Conservation (phyloP, 2,888 invertebrate genomes). For the Amblyjoppa proteus region DNA sequence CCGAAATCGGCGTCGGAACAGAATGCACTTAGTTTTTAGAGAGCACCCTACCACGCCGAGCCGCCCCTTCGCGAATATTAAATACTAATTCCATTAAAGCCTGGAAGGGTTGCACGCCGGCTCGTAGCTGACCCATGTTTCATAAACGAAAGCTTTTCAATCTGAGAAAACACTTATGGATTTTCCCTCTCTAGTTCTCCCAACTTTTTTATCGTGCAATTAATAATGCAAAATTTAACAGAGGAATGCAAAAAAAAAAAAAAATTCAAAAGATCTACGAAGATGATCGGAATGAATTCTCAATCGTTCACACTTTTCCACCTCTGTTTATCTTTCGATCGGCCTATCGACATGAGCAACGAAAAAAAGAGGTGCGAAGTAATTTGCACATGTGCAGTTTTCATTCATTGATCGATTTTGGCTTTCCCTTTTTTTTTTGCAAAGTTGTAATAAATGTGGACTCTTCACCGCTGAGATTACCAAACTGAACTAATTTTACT, state of each 20-base stretch:
- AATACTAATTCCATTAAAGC: conserved; percentile 85
- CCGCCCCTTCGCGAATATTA: conserved; percentile 77
- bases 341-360: conserved; percentile 3
- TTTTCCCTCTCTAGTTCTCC: too few species aligned
- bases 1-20: conserved; percentile 45
- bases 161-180: conserved; percentile 77
- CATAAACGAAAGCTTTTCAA: conserved; percentile 83
- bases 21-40: conserved; percentile 82
- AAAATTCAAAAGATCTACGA: neutral
- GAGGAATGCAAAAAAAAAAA: too few species aligned
- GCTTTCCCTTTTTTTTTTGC: too few species aligned
- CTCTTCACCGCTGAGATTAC: too few species aligned
- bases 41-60: conserved; percentile 73
- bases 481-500: too few species aligned
- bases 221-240: too few species aligned
- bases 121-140: conserved; percentile 84
- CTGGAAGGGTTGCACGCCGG: conserved; percentile 82
- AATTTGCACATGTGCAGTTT: too few species aligned
- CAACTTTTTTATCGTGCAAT: too few species aligned
- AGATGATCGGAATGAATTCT: neutral
- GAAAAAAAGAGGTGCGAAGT: too few species aligned
- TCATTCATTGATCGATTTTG: too few species aligned
- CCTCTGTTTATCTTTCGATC: neutral
- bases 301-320: neutral
- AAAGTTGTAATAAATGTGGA: too few species aligned